Conservation (phyloP, 2,888 invertebrate species). For the Ichneumoninae sp. region DNA sequence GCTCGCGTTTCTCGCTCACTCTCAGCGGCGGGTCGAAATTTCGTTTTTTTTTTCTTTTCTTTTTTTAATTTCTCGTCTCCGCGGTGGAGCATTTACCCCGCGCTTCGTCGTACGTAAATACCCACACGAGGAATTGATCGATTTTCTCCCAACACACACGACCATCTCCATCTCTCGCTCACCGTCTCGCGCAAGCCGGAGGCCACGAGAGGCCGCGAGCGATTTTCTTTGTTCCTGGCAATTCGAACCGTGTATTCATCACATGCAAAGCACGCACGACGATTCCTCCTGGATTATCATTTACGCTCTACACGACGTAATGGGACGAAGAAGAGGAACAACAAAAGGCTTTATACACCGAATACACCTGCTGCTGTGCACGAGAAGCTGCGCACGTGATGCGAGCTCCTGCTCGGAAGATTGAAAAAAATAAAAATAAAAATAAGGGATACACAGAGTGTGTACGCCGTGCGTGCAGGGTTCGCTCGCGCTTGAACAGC, state of each 20-base stretch:
- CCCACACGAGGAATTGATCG: slow-evolving; percentile 50
- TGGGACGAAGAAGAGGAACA: background rate
- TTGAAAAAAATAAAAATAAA: background rate
- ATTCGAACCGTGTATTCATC: slow-evolving; percentile 52
- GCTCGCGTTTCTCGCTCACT: slow-evolving; percentile 40
- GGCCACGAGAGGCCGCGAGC: slow-evolving; percentile 10
- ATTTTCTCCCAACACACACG: slow-evolving; percentile 32
- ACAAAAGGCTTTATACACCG: background rate
- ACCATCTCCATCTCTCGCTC: background rate
- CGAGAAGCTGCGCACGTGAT: slow-evolving; percentile 29
- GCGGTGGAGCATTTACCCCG: slow-evolving; percentile 28
- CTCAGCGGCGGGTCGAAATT: background rate
- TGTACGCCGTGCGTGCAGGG: slow-evolving; percentile 28
- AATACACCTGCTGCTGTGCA: slow-evolving; percentile 15
- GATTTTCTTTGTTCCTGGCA: slow-evolving; percentile 57
- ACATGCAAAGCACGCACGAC: slow-evolving; percentile 51
- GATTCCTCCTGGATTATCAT: slow-evolving; percentile 27
- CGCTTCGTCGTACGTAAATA: slow-evolving; percentile 43
- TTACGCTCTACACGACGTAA: background rate
- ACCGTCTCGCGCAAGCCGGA: background rate
- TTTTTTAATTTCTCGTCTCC: background rate
- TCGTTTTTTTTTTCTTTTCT: slow-evolving; percentile 1
- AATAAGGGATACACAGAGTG: background rate
- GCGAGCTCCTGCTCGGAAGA: background rate
- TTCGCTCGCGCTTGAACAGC: slow-evolving; percentile 51